Evolutionary conservation across 2,113 vertebrate genomes (phyloP).

Genomic region (Stictonetta naevosa): DNA sequence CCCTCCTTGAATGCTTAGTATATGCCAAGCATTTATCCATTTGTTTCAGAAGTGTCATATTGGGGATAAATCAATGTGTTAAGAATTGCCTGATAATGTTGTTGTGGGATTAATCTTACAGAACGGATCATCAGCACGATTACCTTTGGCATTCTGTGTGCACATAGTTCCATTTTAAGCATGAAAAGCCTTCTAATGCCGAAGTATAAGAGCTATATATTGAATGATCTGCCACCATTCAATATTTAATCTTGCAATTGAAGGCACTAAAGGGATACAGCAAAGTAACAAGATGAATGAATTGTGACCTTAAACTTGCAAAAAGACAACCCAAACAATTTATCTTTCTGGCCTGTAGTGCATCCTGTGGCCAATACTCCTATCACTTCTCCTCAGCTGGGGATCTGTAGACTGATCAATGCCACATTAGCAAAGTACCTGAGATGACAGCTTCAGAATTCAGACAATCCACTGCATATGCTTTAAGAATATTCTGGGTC

Average conservation of each 20-base stretch:
- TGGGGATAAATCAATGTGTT: conserved; percentile 78
- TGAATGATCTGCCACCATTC: conserved; percentile 85
- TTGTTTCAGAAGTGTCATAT: conserved; percentile 79
- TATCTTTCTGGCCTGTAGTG: conserved; percentile 85
- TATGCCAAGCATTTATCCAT: conserved; percentile 66
- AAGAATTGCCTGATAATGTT: conserved; percentile 81
- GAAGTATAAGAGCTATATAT: conserved; percentile 74
- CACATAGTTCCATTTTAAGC: conserved; percentile 72
- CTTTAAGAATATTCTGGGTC: conserved; percentile 67
- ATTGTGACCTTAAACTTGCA: conserved; percentile 91
- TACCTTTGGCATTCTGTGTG: conserved; percentile 80
- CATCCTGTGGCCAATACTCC: conserved; percentile 80
- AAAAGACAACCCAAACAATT: conserved; percentile 93
- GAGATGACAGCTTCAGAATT: conserved; percentile 72
- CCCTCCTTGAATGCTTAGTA: conserved; percentile 59
- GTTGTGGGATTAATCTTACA: conserved; percentile 83
- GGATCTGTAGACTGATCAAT: conserved; percentile 84
- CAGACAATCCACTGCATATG: conserved; percentile 57
- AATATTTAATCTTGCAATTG: conserved; percentile 90
- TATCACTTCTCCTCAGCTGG: conserved; percentile 71
- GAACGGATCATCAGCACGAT: conserved; percentile 76
- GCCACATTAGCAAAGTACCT: conserved; percentile 80
- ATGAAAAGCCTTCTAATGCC: conserved; percentile 78
- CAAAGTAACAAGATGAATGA: conserved; percentile 92
- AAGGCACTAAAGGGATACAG: conserved; percentile 91